Conservation (phyloP, 2,888 invertebrate species). For the Thereva unica region DNA sequence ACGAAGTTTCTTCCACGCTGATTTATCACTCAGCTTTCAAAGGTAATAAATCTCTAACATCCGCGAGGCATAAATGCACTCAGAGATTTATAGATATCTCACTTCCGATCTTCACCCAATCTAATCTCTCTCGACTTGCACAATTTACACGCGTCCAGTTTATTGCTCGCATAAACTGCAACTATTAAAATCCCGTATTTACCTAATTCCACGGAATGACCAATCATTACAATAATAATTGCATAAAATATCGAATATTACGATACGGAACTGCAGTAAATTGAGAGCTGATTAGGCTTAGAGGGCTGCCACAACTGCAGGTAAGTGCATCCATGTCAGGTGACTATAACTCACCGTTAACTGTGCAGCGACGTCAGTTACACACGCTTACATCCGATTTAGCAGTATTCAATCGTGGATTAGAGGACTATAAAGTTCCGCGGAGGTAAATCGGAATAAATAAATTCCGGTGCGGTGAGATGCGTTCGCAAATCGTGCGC, state of each 20-base stretch:
- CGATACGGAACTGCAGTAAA: slow-evolving; percentile 15
- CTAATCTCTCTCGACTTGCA: too few species aligned
- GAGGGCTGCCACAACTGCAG: slow-evolving; percentile 8
- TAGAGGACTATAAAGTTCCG: slow-evolving; percentile 24
- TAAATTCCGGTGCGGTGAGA: slow-evolving; percentile 22
- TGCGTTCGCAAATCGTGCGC: slow-evolving; percentile 25
- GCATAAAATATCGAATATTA: slow-evolving; percentile 14
- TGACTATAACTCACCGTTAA: slow-evolving; percentile 28
- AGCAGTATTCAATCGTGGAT: slow-evolving; percentile 23
- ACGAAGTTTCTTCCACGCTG: too few species aligned
- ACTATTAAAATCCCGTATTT: too few species aligned
- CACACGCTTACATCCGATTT: slow-evolving; percentile 22
- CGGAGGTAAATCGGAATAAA: slow-evolving; percentile 30
- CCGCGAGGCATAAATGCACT: too few species aligned
- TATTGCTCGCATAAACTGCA: too few species aligned
- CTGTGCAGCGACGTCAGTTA: slow-evolving; percentile 24
- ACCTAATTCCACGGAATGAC: too few species aligned
- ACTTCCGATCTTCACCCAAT: too few species aligned
- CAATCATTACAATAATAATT: background rate
- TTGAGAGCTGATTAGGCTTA: slow-evolving; percentile 21
- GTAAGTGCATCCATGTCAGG: slow-evolving; percentile 24
- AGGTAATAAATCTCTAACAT: too few species aligned
- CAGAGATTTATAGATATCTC: too few species aligned
- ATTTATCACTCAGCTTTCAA: too few species aligned
- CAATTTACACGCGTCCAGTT: too few species aligned